phyloP scores from a whole-genome alignment of 2,888 invertebrate species.

The Amaurobius ferox region DNA sequence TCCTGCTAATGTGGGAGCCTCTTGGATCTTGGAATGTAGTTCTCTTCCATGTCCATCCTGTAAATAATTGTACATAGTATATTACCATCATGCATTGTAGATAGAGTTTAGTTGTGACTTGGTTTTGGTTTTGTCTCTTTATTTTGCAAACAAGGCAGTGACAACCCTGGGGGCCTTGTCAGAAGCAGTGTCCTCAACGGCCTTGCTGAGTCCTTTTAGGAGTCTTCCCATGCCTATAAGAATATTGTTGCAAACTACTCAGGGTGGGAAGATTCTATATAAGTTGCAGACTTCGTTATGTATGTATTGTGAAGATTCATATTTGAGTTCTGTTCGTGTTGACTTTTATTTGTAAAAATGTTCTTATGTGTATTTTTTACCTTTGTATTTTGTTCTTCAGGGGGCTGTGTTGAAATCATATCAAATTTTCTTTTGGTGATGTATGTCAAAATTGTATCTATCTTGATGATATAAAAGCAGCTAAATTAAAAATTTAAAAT shows the following conservation, averaged over 20 bases:
- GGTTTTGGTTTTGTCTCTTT: slow-evolving; percentile 13
- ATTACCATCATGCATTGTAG: slow-evolving; percentile 70
- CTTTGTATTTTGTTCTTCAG: neutral
- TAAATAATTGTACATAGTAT: slow-evolving; percentile 65
- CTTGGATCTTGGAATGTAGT: slow-evolving; percentile 58
- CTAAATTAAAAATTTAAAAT: too few species aligned
- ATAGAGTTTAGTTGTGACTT: slow-evolving; percentile 66
- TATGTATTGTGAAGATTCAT: slow-evolving; percentile 36
- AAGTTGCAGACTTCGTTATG: slow-evolving; percentile 46
- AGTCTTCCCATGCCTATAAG: slow-evolving; percentile 70
- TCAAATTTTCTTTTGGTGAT: neutral
- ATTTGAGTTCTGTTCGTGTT: slow-evolving; percentile 17
- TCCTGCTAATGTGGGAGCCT: slow-evolving; percentile 37
- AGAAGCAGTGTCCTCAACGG: slow-evolving; percentile 32
- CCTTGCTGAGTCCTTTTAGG: slow-evolving; percentile 30
- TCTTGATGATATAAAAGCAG: too few species aligned
- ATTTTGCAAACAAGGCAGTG: slow-evolving; percentile 30
- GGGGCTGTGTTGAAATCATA: slow-evolving; percentile 16
- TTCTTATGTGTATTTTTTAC: neutral
- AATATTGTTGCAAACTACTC: slow-evolving; percentile 46
- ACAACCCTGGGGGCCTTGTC: slow-evolving; percentile 12
- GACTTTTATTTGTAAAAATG: slow-evolving; percentile 10
- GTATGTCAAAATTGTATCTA: too few species aligned
- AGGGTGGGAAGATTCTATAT: slow-evolving; percentile 67
- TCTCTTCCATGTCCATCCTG: slow-evolving; percentile 67